Evolutionary conservation across 1,140 invertebrate genomes (phyloP).

Genomic region (Sitobion miscanthi): DNA sequence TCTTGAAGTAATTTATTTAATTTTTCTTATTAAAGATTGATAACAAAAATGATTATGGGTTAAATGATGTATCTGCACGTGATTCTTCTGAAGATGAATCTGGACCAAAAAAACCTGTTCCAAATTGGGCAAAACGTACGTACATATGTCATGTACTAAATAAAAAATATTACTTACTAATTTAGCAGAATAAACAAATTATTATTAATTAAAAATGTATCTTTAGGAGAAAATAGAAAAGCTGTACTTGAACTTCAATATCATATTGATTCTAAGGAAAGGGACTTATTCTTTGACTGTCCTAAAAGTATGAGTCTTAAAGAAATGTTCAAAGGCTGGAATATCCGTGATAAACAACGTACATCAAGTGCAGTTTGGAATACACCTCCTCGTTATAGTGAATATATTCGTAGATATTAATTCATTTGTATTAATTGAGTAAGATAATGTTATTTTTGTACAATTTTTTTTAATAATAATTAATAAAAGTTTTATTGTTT

Average conservation of each 20-base stretch:
- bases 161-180: background rate
- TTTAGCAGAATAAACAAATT: background rate
- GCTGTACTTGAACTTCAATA: conserved; percentile 36
- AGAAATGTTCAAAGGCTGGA: conserved; percentile 52
- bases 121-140: conserved; percentile 42
- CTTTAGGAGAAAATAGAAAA: conserved; percentile 44
- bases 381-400: conserved; percentile 36
- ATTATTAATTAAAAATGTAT: background rate
- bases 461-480: background rate
- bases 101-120: conserved; percentile 49
- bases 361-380: conserved; percentile 54
- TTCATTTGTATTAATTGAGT: background rate
- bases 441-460: background rate
- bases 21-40: background rate
- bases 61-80: conserved; percentile 52
- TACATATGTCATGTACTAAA: background rate
- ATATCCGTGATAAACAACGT: conserved; percentile 42
- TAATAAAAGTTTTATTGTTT: background rate
- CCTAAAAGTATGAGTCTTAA: conserved; percentile 39
- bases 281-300: conserved; percentile 50
- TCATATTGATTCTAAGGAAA: conserved; percentile 14
- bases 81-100: conserved; percentile 54
- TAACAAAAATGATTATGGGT: conserved; percentile 49
- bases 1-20: background rate
- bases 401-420: conserved; percentile 47